A percentile compares a stretch with the other conserved stretches of the same genome.
These are phyloP conservation scores for Timema podura DNA, from an alignment of 2,888 invertebrate genomes.

Conservation along the genomic window DNA sequence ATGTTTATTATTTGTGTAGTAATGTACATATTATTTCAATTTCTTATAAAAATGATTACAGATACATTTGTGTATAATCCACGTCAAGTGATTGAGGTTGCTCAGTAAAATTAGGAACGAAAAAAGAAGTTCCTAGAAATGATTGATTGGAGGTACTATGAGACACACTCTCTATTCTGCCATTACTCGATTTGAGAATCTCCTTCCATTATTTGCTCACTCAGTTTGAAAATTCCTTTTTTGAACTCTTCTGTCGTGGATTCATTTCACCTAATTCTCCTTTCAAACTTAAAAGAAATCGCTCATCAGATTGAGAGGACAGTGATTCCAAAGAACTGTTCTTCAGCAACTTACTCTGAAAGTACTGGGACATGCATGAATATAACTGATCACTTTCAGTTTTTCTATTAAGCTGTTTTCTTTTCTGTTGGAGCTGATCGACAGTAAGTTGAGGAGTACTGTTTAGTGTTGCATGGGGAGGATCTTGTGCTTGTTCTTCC, in stretches of 20 bases:
- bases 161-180: not conserved
- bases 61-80: not conserved
- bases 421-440: not conserved
- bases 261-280: not conserved
- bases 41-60: too few species aligned
- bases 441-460: not conserved
- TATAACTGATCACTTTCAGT: not conserved
- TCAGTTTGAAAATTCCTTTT: not conserved
- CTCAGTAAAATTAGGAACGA: not conserved
- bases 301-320: not conserved
- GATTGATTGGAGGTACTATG: not conserved
- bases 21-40: not conserved
- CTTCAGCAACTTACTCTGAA: not conserved
- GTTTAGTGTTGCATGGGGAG: not conserved
- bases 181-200: not conserved
- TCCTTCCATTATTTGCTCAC: not conserved
- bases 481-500: not conserved
- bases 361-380: not conserved
- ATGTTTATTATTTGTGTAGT: not conserved
- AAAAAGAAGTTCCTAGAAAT: not conserved
- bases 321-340: not conserved
- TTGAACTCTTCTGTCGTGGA: constrained; percentile 8
- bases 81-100: not conserved
- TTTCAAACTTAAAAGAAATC: too few species aligned
- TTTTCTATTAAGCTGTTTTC: not conserved